Base-by-base conservation (phyloP, 2,113 vertebrate species). In the Thamnaconus septentrionalis region DNA sequence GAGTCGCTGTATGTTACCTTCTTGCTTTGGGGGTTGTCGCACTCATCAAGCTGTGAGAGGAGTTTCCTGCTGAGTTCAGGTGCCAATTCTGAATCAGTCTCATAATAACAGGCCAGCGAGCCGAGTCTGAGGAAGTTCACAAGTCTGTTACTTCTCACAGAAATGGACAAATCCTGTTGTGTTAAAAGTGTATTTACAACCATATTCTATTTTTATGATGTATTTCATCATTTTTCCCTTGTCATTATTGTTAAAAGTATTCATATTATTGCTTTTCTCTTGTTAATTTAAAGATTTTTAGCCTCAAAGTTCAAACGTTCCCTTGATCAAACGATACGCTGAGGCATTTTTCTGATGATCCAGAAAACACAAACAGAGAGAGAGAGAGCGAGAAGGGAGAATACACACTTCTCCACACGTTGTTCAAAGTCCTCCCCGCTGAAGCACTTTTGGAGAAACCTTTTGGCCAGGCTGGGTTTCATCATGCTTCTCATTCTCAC, bases 91-190 rank as follows among this genome's bases (percentile, higher is more conserved):
- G 69, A 56, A n/a, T 49, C 41, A 31, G 72, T 6, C 1, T 78
- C 31, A 40, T 60, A 86, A 67, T 73, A 84, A 78, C 90, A 92
- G 56, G 69, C 68, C 58, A 92, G 70, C 39, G 60, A 49, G 43
- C 90, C 87, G 0, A 92, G 73, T n/a, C 91, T 91, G 64, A 18
- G 8, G 59, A 65, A 31, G 1, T 39, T 59, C 8, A 56, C 61
- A 57, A 11, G 18, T 7, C 53, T 9, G 0, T 48, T 54, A 8
- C 63, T 31, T 62, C 3, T 3, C 41, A 47, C 42, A 45, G 44
- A 45, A n/a, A 8, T n/a, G 2, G 50, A n/a, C 47, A 39, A 5
- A 1, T 12, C 42, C n/a, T 12, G 42, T 18, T 0, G 9, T 5
- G 48, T 11, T n/a, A 50, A 8, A 4, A n/a, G 48, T 8, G 48